Evolutionary conservation across 2,113 vertebrate genomes (phyloP), one percentile per base, ranked within the genome.

Genomic region (Thymallus thymallus): DNA sequence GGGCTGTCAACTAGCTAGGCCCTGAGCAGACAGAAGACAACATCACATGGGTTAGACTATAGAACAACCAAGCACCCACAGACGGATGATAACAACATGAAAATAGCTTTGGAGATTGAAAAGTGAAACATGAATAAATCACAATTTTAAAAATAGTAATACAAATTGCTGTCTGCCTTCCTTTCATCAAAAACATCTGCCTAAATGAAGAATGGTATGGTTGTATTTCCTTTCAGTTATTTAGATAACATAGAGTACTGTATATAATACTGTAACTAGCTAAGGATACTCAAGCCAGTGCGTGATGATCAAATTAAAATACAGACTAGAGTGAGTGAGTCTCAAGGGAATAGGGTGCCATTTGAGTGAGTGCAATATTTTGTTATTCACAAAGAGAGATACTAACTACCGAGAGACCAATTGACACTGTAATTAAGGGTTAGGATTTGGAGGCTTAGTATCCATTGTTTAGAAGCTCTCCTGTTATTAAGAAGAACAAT

Each of bases 201-300:
- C 86, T 80, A 65, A 61, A 88, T 82, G 81, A 79, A 71, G 72
- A 83, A 72, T 13, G 71, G 67, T 74, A 9, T 58, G 55, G 7
- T 63, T 26, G 61, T 80, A 86, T n/a, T n/a, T n/a, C n/a, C 76
- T 85, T 86, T 76, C 51, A 68, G 86, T 85, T 83, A 72, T 73
- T 74, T 87, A 41, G 84, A 87, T 90, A 85, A 84, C 80, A 91
- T 84, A 88, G 81, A 86, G 76, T 85, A 12, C 61, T 6, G 12
- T 13, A 26, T 6, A 64, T 23, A 26, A 3, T 5, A 29, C 23
- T 23, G 62, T 6, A 14, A 64, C 22, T 51, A 16, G 12, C 16
- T 5, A 14, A 10, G 24, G 24, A 64, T 9, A 22, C 14, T 41
- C 35, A 41, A 1, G 35, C 35, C 9, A 41, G 35, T 41, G 10